Percentiles rank a stretch among this genome's conserved stretches.
Evolutionary conservation across 2,797 vertebrate species (phyloP).

Genomic region (Melopsittacus undulatus): DNA sequence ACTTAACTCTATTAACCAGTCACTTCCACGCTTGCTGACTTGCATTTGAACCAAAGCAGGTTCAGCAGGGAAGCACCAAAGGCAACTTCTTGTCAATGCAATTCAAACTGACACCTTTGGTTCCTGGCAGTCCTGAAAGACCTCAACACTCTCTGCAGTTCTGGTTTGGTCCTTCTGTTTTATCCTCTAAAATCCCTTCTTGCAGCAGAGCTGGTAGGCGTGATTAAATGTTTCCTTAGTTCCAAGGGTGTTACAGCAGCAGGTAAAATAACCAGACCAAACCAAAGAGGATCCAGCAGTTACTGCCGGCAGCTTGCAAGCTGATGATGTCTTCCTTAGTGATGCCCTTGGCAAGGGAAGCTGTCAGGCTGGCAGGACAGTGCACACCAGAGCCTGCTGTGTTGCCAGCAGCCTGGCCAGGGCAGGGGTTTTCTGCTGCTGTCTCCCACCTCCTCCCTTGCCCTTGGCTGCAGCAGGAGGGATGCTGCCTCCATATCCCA

Average conservation of each 20-base stretch:
- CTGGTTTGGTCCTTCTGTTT: background rate
- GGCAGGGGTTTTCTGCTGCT: background rate
- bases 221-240: background rate
- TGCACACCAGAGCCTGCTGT: rapidly evolving
- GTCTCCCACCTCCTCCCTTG: rapidly evolving
- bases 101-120: background rate
- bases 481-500: background rate
- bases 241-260: background rate
- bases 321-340: background rate
- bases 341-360: background rate
- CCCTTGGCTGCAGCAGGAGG: background rate
- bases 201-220: background rate
- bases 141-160: background rate
- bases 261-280: background rate
- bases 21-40: background rate
- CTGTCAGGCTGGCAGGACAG: background rate
- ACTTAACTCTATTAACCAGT: background rate
- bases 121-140: background rate
- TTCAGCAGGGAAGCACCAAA: background rate
- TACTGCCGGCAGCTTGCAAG: background rate
- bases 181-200: background rate
- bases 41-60: slow-evolving; percentile 10
- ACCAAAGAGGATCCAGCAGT: background rate
- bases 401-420: background rate
- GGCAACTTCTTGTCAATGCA: background rate